phyloP scores from a whole-genome alignment of 2,888 invertebrate species.

The Tupiocoris notatus region DNA sequence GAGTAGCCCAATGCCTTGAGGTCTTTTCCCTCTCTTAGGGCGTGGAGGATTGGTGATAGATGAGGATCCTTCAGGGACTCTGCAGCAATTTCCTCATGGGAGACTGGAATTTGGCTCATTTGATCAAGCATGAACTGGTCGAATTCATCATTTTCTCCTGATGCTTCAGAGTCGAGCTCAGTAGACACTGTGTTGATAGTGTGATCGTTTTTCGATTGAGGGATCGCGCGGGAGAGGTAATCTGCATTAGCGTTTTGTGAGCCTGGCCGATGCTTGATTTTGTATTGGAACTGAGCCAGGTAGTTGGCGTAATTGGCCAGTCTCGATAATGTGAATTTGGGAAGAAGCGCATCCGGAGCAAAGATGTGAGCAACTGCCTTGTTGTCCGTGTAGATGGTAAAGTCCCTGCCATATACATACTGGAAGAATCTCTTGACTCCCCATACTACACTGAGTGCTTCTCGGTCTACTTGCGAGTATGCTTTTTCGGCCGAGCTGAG shows the following conservation, averaged over 20 bases:
- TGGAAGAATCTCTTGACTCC: conserved; percentile 52
- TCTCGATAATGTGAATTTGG: conserved; percentile 52
- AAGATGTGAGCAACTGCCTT: neutral
- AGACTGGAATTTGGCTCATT: conserved; percentile 10
- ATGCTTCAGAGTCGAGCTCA: neutral
- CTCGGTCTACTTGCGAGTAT: conserved; percentile 51
- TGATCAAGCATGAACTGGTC: conserved; percentile 7
- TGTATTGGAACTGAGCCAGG: conserved; percentile 12
- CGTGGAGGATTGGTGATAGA: conserved; percentile 3
- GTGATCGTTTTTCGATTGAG: neutral
- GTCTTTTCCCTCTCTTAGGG: conserved; percentile 15
- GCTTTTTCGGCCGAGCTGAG: conserved; percentile 50
- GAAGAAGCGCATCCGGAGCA: neutral
- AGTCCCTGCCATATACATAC: conserved; percentile 53
- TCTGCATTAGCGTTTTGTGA: conserved; percentile 10
- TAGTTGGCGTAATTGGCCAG: conserved; percentile 49
- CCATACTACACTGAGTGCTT: conserved; percentile 51
- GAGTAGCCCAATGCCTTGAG: neutral
- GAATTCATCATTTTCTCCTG: neutral
- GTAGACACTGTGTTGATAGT: neutral
- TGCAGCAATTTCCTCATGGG: conserved; percentile 18
- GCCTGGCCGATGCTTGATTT: neutral
- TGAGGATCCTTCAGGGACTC: conserved; percentile 27
- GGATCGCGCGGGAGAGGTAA: conserved; percentile 3
- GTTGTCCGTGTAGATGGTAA: conserved; percentile 44